phyloP scores from a whole-genome alignment of 2,888 invertebrate genomes.

The Pseudoips prasinana region DNA sequence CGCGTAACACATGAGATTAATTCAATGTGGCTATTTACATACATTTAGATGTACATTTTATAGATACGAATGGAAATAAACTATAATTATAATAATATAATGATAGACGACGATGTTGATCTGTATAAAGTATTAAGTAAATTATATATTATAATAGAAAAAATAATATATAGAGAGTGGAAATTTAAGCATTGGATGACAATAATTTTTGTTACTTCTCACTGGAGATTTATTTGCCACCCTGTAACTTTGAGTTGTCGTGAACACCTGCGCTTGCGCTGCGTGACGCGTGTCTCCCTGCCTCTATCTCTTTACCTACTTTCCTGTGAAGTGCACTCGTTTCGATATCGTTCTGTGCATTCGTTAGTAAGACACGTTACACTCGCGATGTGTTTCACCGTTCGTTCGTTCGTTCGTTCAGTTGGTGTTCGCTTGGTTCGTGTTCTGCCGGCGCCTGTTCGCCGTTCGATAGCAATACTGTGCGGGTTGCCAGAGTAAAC shows the following conservation, averaged over 20 bases:
- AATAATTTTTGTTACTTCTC: conserved; percentile 78
- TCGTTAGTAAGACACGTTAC: conserved; percentile 10
- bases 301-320: no score
- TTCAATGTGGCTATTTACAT: conserved; percentile 36
- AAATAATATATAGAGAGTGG: conserved; percentile 62
- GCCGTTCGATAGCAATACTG: conserved; percentile 60
- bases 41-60: conserved; percentile 53
- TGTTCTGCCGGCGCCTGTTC: background rate
- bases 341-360: conserved; percentile 5
- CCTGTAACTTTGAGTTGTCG: conserved; percentile 36
- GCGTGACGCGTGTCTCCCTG: background rate
- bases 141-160: conserved; percentile 35
- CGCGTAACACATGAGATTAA: conserved; percentile 50
- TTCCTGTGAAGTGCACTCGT: conserved; percentile 2
- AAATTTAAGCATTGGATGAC: conserved; percentile 78
- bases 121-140: conserved; percentile 64
- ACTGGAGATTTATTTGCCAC: conserved; percentile 47
- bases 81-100: conserved; percentile 38
- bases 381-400: no score
- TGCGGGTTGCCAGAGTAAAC: conserved; percentile 53
- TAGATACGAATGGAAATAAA: conserved; percentile 44
- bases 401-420: conserved; percentile 7
- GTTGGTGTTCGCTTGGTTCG: conserved; percentile 12
- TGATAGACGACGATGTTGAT: conserved; percentile 53
- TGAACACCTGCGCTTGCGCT: conserved; percentile 17